phyloP scores from a whole-genome alignment of 2,113 vertebrate species.

The Python bivittatus region DNA sequence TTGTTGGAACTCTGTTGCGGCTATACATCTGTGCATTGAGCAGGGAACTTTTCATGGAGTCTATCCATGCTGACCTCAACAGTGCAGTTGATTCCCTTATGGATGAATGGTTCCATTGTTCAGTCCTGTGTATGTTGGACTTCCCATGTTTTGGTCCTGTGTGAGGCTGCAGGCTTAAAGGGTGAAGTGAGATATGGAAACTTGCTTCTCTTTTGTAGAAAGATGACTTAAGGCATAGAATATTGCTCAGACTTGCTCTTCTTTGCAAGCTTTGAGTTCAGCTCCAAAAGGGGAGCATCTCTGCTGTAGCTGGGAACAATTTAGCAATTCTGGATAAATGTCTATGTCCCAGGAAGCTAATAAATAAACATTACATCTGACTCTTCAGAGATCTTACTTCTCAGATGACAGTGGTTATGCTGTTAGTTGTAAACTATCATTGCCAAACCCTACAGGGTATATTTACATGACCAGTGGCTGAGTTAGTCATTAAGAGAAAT shows the following conservation, averaged over 20 bases:
- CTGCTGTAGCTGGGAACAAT: not conserved
- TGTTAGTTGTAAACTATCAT: not conserved
- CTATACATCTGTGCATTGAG: not conserved
- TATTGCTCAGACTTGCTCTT: not conserved
- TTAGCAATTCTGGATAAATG: not conserved
- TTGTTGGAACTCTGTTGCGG: not conserved
- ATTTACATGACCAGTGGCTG: not conserved
- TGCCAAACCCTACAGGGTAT: not conserved
- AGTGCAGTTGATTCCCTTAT: not conserved
- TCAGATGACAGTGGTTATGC: not conserved
- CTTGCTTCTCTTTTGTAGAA: not conserved
- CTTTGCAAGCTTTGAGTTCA: not conserved
- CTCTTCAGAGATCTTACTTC: not conserved
- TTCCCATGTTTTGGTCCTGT: not conserved
- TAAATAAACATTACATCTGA: not conserved
- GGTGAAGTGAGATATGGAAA: too few species aligned
- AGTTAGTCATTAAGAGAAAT: not conserved
- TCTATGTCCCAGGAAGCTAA: not conserved
- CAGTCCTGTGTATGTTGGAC: not conserved
- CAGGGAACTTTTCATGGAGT: not conserved
- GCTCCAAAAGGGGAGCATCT: not conserved
- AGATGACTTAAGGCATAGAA: not conserved
- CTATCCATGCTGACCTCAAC: not conserved
- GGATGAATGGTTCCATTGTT: not conserved
- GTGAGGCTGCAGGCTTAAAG: not conserved